These are phyloP conservation scores for Abscondita cerata DNA, from an alignment of 2,888 invertebrate species.

Conservation along the genomic window DNA sequence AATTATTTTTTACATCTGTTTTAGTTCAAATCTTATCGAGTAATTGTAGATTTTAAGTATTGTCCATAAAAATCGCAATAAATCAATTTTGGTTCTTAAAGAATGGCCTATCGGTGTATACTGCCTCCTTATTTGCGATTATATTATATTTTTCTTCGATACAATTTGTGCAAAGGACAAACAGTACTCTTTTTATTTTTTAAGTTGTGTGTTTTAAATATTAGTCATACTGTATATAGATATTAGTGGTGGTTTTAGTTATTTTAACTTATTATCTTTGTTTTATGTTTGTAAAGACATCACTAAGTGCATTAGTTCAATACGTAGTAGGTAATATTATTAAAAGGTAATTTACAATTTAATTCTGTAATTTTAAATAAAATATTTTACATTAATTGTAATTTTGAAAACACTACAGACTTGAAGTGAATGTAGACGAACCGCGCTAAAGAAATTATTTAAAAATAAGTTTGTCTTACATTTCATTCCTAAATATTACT, in stretches of 20 bases:
- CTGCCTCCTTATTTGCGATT: not conserved
- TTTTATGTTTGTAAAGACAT: conserved; percentile 44
- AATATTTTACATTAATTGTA: conserved; percentile 15
- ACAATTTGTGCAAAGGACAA: conserved; percentile 32
- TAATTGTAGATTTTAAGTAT: too few species aligned
- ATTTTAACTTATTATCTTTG: conserved; percentile 38
- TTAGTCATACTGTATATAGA: conserved; percentile 35
- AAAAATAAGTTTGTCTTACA: not conserved
- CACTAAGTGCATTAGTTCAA: conserved; percentile 48
- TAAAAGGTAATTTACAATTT: conserved; percentile 6
- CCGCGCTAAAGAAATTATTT: conserved; percentile 8
- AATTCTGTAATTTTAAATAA: conserved; percentile 2
- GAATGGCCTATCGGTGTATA: not conserved
- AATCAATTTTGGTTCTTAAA: not conserved
- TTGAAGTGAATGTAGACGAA: conserved; percentile 1
- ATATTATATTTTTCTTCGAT: not conserved
- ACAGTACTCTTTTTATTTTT: conserved; percentile 29
- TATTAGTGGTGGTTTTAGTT: conserved; percentile 32
- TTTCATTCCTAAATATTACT: not conserved
- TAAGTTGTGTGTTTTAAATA: conserved; percentile 20
- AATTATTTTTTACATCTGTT: too few species aligned
- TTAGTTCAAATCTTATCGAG: too few species aligned
- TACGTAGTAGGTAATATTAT: conserved; percentile 15
- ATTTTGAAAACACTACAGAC: conserved; percentile 1
- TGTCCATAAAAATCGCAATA: not conserved